A percentile compares a stretch with the other conserved stretches of the same genome.
Conservation (phyloP, 2,888 invertebrate species). For the Ectemnius lituratus region DNA sequence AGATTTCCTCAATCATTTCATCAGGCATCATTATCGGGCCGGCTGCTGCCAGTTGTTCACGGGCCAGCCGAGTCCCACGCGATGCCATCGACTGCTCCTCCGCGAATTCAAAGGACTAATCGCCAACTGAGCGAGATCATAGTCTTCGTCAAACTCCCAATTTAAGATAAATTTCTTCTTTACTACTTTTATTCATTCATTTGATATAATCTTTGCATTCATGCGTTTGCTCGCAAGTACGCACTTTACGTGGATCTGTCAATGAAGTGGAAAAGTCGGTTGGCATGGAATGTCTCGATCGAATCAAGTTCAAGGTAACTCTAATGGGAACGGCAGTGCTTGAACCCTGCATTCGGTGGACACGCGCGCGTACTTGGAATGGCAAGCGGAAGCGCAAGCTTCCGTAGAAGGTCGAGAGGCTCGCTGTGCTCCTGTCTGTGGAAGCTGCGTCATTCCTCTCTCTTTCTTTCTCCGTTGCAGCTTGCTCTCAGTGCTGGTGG, state of each 20-base stretch:
- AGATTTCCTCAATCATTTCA: conserved; percentile 73
- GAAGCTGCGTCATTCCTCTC: no score
- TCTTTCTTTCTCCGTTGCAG: conserved; percentile 28
- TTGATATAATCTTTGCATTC: no score
- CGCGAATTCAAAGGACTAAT: background rate
- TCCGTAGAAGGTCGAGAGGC: conserved; percentile 64
- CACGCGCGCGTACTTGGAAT: conserved; percentile 56
- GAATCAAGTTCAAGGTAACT: conserved; percentile 71
- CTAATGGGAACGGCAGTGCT: conserved; percentile 62
- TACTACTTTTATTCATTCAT: no score
- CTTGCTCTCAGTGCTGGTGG: conserved; percentile 18
- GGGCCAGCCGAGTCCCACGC: conserved; percentile 64
- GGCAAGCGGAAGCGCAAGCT: conserved; percentile 62
- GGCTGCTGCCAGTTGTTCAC: conserved; percentile 42
- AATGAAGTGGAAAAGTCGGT: conserved; percentile 16
- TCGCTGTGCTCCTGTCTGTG: no score
- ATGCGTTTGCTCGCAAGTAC: no score
- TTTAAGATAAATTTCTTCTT: no score
- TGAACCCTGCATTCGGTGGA: conserved; percentile 25
- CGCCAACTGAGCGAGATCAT: no score
- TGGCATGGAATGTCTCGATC: conserved; percentile 35
- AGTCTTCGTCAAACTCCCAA: no score
- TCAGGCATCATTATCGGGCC: conserved; percentile 56
- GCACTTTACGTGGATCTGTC: conserved; percentile 19
- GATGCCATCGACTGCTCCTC: conserved; percentile 55